phyloP scores from a whole-genome alignment of 2,797 vertebrate genomes.

The Cuniculus paca region DNA sequence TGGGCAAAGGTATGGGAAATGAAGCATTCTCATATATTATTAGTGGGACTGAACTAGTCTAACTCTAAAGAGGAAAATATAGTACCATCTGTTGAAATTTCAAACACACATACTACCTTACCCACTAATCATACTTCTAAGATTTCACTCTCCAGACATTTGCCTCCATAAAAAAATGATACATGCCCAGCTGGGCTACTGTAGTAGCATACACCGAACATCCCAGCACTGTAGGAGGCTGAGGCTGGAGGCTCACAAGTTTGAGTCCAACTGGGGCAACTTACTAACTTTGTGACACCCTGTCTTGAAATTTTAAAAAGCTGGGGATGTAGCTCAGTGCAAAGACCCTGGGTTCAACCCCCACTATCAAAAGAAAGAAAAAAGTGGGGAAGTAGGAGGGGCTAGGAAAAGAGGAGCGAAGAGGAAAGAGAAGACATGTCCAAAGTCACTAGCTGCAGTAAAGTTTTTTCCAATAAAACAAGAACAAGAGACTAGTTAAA shows the following conservation, averaged over 20 bases:
- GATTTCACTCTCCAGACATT: not conserved
- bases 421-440: not conserved
- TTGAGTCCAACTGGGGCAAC: not conserved
- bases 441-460: not conserved
- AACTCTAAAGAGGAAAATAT: not conserved
- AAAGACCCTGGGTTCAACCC: not conserved
- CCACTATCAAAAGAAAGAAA: not conserved
- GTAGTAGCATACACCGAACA: not conserved
- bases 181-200: not conserved
- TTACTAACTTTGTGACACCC: not conserved
- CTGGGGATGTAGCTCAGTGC: not conserved
- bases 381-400: too few species aligned
- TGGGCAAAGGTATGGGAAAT: not conserved
- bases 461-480: not conserved
- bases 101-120: not conserved
- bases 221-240: not conserved
- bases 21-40: not conserved
- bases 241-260: not conserved
- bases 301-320: not conserved
- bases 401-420: fast-evolving
- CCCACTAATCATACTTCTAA: not conserved
- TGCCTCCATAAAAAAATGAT: not conserved
- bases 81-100: not conserved
- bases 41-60: not conserved
- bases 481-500: not conserved